Evolutionary conservation across 2,797 vertebrate species (phyloP), one percentile per base, ranked within the genome.

Genomic region (Semaprochilodus insignis): DNA sequence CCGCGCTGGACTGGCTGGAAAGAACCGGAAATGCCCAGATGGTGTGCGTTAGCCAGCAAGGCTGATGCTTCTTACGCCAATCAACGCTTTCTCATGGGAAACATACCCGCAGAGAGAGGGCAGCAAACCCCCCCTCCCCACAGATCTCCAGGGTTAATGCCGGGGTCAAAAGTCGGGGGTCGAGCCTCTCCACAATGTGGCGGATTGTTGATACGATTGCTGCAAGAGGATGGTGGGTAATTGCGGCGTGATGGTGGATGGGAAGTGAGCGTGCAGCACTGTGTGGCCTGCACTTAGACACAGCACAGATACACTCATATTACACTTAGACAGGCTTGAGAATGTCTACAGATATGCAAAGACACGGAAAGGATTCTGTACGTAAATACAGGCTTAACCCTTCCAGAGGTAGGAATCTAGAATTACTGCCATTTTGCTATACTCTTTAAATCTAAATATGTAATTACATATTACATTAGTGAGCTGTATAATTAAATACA

Each of bases 71-170:
- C 91, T 91, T 91, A 89, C 72, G 83, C 91, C 88, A 89, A 87
- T 87, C 88, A 90, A 4, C 88, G 89, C 91, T 93, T 94, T 94
- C 93, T 95, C 92, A 94, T 95, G 93, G 94, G 93, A 94, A 94
- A 93, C 85, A 80, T 90, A 87, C 90, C 85, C 88, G 89, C 85
- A 87, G 91, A 92, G 87, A 81, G 83, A 81, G 86, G 91, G 94
- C 92, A 92, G 92, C 91, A 91, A 90, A 91, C 88, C 88, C 36
- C 91, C 87, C 85, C 87, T 90, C 34, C 86, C 75, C 77, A 57
- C 76, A 71, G 63, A 82, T 81, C 74, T 74, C 82, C 14, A 63
- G 86, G 93, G 93, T 95, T 95, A 95, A 94, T 93, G 88, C 92
- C 85, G 71, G 85, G 92, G 91, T 93, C 86, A 88, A 70, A 92